Conservation (phyloP, 2,888 invertebrate genomes). For the Alloplasta piceator region DNA sequence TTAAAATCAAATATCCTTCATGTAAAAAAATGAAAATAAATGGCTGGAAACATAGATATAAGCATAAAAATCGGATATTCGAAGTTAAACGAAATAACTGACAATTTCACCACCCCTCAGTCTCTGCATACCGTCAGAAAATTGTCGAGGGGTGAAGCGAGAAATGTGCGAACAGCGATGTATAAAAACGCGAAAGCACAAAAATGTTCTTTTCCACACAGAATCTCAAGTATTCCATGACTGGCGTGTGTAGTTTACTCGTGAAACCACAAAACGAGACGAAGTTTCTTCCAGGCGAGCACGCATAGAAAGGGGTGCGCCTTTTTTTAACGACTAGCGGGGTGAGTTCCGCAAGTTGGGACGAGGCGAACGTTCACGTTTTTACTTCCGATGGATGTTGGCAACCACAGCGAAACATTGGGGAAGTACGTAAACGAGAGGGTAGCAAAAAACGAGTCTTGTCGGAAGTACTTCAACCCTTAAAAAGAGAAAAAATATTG, state of each 20-base stretch:
- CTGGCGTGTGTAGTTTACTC: not conserved
- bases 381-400: constrained; percentile 68
- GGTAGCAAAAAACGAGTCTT: constrained; percentile 49
- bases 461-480: not conserved
- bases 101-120: no score
- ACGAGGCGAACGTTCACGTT: constrained; percentile 21
- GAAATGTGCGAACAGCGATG: constrained; percentile 72
- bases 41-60: no score
- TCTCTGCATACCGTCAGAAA: no score
- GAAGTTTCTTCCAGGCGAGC: not conserved
- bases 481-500: no score
- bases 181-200: constrained; percentile 70
- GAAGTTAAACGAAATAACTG: no score
- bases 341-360: not conserved
- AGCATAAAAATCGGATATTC: no score
- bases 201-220: not conserved
- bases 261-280: not conserved
- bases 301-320: constrained; percentile 17
- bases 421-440: constrained; percentile 69
- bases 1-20: no score
- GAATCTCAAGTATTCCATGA: constrained; percentile 22
- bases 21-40: no score
- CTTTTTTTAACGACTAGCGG: constrained; percentile 9
- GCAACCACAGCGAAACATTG: constrained; percentile 72
- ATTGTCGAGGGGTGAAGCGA: constrained; percentile 69